A percentile compares a stretch with the other conserved stretches of the same genome.
These are phyloP conservation scores for Cybosia mesomella DNA, from an alignment of 2,888 invertebrate genomes.

Conservation along the genomic window DNA sequence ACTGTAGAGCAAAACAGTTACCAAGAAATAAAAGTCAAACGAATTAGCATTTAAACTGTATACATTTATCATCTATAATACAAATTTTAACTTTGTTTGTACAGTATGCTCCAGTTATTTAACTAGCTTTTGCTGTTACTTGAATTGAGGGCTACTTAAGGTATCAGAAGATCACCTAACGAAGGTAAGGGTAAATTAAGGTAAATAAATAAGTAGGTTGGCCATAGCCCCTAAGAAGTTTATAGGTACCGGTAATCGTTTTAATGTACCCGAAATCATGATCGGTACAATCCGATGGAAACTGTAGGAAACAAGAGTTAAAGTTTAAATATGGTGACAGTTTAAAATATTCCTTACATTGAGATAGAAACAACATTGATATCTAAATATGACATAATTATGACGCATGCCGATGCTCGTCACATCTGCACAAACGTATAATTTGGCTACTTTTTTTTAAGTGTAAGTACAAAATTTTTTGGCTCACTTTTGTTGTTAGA, in stretches of 20 bases:
- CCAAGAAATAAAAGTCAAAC: background rate
- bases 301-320: no score
- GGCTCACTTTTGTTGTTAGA: background rate
- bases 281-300: no score
- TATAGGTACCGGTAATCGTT: no score
- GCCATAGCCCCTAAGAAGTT: no score
- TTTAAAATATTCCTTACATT: no score
- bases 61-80: background rate
- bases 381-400: background rate
- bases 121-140: background rate
- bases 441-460: no score
- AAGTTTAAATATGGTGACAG: no score
- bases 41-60: constrained; percentile 7
- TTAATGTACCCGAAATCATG: no score
- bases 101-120: constrained; percentile 12
- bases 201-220: background rate
- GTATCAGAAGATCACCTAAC: background rate
- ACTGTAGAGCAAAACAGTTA: constrained; percentile 10
- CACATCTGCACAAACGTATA: background rate
- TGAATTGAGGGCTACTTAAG: background rate
- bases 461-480: no score
- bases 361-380: background rate
- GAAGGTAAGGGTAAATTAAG: background rate
- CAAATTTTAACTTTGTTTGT: background rate
- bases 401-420: no score